Evolutionary conservation across 2,888 invertebrate genomes (phyloP).

Genomic region (Scaptomyza reducta): DNA sequence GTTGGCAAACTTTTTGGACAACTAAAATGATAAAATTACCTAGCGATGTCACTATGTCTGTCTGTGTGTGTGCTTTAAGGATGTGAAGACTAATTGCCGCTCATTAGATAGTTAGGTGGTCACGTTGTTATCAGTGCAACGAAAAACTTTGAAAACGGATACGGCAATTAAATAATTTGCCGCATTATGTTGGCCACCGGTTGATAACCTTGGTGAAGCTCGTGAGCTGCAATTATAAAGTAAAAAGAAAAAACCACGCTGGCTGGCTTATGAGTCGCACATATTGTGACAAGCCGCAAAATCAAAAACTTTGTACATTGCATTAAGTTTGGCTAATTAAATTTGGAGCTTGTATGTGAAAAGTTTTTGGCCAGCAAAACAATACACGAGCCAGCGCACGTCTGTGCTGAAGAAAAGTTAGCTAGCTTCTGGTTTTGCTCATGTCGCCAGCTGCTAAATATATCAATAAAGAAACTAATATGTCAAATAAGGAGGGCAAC

Average conservation of each 20-base stretch:
- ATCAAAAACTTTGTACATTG: slow-evolving; percentile 30
- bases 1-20: slow-evolving; percentile 16
- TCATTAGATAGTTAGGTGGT: slow-evolving; percentile 51
- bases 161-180: slow-evolving; percentile 47
- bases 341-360: slow-evolving; percentile 59
- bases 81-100: slow-evolving; percentile 59
- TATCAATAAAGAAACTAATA: slow-evolving; percentile 81
- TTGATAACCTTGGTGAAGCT: slow-evolving; percentile 7
- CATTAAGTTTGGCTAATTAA: slow-evolving; percentile 68
- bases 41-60: slow-evolving; percentile 1
- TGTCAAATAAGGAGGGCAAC: slow-evolving; percentile 60
- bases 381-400: slow-evolving; percentile 47
- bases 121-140: slow-evolving; percentile 42
- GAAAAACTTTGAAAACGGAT: slow-evolving; percentile 44
- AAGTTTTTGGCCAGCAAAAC: slow-evolving; percentile 48
- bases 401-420: slow-evolving; percentile 54
- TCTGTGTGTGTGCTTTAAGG: slow-evolving; percentile 12
- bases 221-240: slow-evolving; percentile 32
- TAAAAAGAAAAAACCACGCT: background rate
- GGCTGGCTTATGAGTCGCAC: slow-evolving; percentile 13
- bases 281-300: slow-evolving; percentile 30
- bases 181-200: slow-evolving; percentile 2
- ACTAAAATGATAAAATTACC: slow-evolving; percentile 38
- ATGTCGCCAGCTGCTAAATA: slow-evolving; percentile 70
- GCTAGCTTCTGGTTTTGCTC: slow-evolving; percentile 17